These are phyloP conservation scores for Agonopterix heracliana DNA, from an alignment of 2,888 invertebrate genomes.

Conservation along the genomic window DNA sequence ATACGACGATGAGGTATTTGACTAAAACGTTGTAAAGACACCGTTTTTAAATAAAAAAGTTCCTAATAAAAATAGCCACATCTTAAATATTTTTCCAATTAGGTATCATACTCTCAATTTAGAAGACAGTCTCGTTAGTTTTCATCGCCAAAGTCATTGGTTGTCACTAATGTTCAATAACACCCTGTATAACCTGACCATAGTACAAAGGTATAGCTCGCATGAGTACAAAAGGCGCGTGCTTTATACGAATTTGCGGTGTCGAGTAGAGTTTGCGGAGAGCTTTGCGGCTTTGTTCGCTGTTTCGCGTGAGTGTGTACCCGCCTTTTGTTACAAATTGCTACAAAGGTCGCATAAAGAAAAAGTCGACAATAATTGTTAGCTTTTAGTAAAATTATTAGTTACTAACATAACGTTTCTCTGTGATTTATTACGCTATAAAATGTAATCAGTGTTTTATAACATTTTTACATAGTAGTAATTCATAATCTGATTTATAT, in stretches of 20 bases:
- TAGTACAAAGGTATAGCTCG: not conserved
- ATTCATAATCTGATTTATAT: conserved; percentile 14
- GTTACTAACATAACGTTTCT: not conserved
- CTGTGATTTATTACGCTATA: conserved; percentile 8
- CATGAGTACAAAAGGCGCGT: conserved; percentile 37
- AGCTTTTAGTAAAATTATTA: not conserved
- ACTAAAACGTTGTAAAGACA: no score
- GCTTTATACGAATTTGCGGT: conserved; percentile 20
- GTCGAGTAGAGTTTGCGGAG: conserved; percentile 12
- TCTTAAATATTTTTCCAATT: no score
- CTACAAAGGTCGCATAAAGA: not conserved
- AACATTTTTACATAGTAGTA: conserved; percentile 1
- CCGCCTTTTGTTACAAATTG: conserved; percentile 5
- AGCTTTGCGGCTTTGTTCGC: conserved; percentile 12
- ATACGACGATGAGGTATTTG: no score
- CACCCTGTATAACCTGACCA: no score
- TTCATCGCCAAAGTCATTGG: no score
- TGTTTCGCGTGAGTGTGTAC: conserved; percentile 13
- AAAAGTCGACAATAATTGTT: not conserved
- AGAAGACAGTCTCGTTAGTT: no score
- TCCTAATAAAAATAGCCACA: no score
- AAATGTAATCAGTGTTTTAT: conserved; percentile 11
- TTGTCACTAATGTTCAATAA: no score
- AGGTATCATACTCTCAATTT: no score
- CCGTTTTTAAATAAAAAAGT: no score